These are phyloP conservation scores for Aphaenogaster floridana DNA, from an alignment of 1,140 invertebrate species.

Conservation along the genomic window DNA sequence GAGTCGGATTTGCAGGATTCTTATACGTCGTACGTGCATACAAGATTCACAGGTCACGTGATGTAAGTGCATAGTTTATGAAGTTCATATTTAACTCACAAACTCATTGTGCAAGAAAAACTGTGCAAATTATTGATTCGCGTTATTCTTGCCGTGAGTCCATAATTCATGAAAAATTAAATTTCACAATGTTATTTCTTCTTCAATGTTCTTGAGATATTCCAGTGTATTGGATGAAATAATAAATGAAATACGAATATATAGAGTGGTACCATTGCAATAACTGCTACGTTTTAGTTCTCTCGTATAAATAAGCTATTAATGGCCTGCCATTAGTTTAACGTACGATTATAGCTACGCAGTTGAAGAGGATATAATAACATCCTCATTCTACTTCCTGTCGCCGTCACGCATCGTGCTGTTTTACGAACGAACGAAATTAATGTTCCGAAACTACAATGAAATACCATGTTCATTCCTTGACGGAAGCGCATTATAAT, in stretches of 20 bases:
- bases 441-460: background rate
- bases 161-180: background rate
- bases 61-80: background rate
- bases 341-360: background rate
- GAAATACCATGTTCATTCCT: background rate
- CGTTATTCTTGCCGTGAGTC: background rate
- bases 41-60: background rate
- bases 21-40: background rate
- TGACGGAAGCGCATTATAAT: background rate
- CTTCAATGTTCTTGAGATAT: background rate
- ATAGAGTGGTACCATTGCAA: background rate
- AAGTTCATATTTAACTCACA: background rate
- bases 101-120: background rate
- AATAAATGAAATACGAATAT: background rate
- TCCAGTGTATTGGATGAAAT: background rate
- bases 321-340: background rate
- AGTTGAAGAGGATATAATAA: slow-evolving; percentile 4
- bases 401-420: background rate
- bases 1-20: background rate
- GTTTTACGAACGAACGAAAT: background rate
- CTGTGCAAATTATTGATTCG: background rate
- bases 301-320: background rate
- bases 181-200: background rate
- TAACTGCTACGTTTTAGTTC: background rate
- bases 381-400: background rate